Base-by-base conservation (phyloP, 2,888 invertebrate species). In the Corbicula japonica region DNA sequence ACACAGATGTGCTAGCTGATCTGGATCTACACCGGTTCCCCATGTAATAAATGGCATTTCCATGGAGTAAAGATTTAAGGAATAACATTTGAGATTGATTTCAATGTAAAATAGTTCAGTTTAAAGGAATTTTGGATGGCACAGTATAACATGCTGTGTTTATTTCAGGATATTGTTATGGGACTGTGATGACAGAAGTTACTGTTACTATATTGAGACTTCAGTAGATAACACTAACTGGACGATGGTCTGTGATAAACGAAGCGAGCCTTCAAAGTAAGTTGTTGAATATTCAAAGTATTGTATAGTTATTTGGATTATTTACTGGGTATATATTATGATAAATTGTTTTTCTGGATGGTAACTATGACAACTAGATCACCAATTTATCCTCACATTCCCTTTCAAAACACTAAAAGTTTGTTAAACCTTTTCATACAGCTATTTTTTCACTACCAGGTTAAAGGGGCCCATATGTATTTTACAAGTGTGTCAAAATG, bases 221-320 rank as follows among this genome's bases (percentile, higher is more conserved):
- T 94, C 94, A 2, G 89, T 88, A 4, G 94, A 95, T 85, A 91
- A 92, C 66, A 87, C 88, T 35, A 91, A 90, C 18, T 95, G 94
- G 94, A 89, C 81, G 21, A 95, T 96, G 91, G 96, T 98, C 18
- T 96, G 96, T 48, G 99, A 99, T 93, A 96, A 97, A 89, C 97
- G 97, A 0, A 95, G 96, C 76, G 97, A 98, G 90, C 94, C 95
- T 23, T 98, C 98, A 95, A 92, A 92, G 94, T 94, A 86, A 84
- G 92, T 87, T 28, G 54, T 32, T 62, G 26, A 12, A 12, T 8
- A 38, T 15, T 38, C 15, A 38, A 12, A 38, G 8, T 8, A 12
- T 12, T 38, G 41, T 15, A 38, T 38, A 18, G 10, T 12, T 38
- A n/a, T n/a, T n/a, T n/a, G n/a, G n/a, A n/a, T n/a, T n/a, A n/a